phyloP scores from a whole-genome alignment of 92 coral and sea anemone genomes.

The Parazoanthus swiftii region DNA sequence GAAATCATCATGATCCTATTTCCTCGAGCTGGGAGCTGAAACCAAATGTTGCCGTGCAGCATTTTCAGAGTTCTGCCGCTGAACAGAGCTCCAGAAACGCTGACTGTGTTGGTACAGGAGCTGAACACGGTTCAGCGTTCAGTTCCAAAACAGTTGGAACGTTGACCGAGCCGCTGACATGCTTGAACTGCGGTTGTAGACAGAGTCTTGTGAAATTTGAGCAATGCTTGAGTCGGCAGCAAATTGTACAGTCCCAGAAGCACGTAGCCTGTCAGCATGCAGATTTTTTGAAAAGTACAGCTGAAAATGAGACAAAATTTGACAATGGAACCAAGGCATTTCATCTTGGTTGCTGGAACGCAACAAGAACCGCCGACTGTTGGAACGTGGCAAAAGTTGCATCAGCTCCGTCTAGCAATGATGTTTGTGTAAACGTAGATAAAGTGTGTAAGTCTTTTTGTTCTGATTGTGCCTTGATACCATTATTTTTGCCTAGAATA shows the following conservation, averaged over 20 bases:
- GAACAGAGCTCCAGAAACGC: neutral
- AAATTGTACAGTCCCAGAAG: neutral
- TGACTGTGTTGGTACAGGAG: neutral
- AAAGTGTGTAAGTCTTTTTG: conserved; percentile 3
- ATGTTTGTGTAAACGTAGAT: conserved; percentile 5
- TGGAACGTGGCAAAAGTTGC: neutral
- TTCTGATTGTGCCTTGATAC: neutral
- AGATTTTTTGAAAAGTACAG: neutral
- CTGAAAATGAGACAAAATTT: neutral
- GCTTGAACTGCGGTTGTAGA: conserved; percentile 1
- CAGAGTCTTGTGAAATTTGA: neutral
- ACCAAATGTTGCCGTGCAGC: neutral
- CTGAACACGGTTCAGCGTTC: neutral
- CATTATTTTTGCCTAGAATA: too few relatives aligned
- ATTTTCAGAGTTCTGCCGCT: neutral
- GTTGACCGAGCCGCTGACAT: neutral
- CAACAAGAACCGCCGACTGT: neutral
- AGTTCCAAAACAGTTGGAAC: neutral
- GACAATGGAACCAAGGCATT: neutral
- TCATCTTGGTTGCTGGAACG: neutral
- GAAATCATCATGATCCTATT: neutral
- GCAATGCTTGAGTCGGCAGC: neutral
- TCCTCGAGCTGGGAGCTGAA: neutral
- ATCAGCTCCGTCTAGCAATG: neutral
- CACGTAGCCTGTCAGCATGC: neutral